These are phyloP conservation scores for Turritopsis dohrnii DNA, from an alignment of 30 jellyfish, hydroid and myxozoan species.

Conservation along the genomic window DNA sequence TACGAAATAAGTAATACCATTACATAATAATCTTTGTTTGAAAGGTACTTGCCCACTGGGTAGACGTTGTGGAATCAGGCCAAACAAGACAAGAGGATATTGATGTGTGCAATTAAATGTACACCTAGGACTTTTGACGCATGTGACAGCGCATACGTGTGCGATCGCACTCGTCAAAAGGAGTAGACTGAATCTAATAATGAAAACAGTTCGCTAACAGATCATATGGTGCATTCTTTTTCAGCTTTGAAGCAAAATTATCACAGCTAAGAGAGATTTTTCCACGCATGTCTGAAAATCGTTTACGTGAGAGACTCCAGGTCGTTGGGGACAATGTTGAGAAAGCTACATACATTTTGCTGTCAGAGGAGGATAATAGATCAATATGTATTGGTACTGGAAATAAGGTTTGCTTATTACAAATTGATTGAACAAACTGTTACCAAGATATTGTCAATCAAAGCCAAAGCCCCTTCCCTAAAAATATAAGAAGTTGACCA, in stretches of 20 bases:
- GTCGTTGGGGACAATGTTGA: conserved; percentile 2
- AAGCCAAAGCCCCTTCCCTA: too few species aligned
- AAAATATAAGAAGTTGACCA: too few species aligned
- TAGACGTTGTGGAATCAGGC: too few species aligned
- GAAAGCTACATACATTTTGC: background rate
- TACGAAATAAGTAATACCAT: too few species aligned
- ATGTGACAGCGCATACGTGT: background rate
- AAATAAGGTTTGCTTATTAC: background rate
- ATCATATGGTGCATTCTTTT: too few species aligned
- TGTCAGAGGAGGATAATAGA: conserved; percentile 14
- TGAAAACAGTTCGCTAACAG: too few species aligned
- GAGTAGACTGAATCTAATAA: too few species aligned
- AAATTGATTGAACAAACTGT: background rate
- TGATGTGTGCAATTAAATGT: too few species aligned
- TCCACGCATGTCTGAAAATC: conserved; percentile 10
- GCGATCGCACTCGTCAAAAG: background rate
- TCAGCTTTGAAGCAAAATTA: background rate
- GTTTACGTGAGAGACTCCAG: conserved; percentile 9
- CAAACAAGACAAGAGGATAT: too few species aligned
- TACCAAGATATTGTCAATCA: too few species aligned
- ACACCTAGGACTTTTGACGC: background rate
- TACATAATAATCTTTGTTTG: too few species aligned
- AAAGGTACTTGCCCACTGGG: too few species aligned
- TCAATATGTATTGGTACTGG: background rate
- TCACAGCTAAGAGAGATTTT: conserved; percentile 20